These are phyloP conservation scores for Auanema sp. DNA, from an alignment of 2,888 invertebrate species.

Conservation along the genomic window DNA sequence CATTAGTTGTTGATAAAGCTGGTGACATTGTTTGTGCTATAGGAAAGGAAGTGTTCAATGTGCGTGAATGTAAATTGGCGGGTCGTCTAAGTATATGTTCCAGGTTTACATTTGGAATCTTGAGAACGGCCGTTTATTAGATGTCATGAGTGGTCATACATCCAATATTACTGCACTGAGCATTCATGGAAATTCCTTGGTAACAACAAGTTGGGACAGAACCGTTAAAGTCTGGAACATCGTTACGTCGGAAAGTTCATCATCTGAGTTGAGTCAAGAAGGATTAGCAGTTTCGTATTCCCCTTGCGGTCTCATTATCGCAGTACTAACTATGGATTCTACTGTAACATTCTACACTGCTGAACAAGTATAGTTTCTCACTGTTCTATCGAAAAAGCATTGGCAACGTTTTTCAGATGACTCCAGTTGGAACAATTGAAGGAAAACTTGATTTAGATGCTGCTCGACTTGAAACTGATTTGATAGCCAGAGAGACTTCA, in stretches of 20 bases:
- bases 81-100: constrained; percentile 2
- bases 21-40: constrained; percentile 93
- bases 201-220: constrained; percentile 91
- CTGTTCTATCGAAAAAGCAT: neutral
- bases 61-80: constrained; percentile 6
- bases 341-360: constrained; percentile 81
- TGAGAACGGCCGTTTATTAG: constrained; percentile 85
- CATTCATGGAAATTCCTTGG: constrained; percentile 73
- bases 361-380: constrained; percentile 54
- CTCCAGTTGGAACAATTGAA: constrained; percentile 76
- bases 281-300: constrained; percentile 82
- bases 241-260: constrained; percentile 33
- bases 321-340: constrained; percentile 86
- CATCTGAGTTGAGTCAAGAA: constrained; percentile 40
- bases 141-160: constrained; percentile 86
- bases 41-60: constrained; percentile 82
- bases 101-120: constrained; percentile 95
- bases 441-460: constrained; percentile 86
- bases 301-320: constrained; percentile 88
- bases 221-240: constrained; percentile 46
- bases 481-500: constrained; percentile 83
- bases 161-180: constrained; percentile 83
- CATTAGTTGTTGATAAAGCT: constrained; percentile 79
- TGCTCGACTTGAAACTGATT: constrained; percentile 80
- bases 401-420: constrained; percentile 7